Evolutionary conservation across 2,888 invertebrate genomes (phyloP).

Genomic region (Eupithecia dodoneata): DNA sequence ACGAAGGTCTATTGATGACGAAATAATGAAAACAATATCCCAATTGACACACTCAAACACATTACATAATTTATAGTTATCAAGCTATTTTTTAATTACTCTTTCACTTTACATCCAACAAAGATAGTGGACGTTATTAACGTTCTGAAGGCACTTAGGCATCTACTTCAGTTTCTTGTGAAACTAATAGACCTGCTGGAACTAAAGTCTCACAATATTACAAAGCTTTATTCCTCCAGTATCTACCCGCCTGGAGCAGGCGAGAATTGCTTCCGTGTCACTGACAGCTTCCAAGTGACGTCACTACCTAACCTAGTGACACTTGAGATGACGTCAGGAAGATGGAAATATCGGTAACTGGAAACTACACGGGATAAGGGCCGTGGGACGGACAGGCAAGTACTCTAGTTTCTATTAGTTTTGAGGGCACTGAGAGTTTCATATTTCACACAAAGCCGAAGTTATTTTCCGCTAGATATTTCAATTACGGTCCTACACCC

Average conservation of each 20-base stretch:
- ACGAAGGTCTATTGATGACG: no score
- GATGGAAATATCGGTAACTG: conserved; percentile 4
- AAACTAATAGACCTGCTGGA: neutral
- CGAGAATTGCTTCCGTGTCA: neutral
- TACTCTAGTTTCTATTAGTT: conserved; percentile 2
- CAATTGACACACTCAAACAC: neutral
- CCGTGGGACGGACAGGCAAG: neutral
- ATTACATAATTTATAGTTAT: neutral
- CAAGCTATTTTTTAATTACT: neutral
- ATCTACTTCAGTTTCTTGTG: neutral
- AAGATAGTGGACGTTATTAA: neutral
- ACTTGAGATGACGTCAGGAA: conserved; percentile 6
- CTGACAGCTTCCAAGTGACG: conserved; percentile 11
- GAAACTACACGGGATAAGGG: neutral
- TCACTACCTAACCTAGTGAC: neutral
- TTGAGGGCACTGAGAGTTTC: neutral
- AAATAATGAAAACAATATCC: neutral
- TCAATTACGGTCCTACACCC: neutral
- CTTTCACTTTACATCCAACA: neutral
- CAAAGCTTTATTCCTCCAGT: neutral
- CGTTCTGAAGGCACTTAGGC: neutral
- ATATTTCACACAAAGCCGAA: neutral
- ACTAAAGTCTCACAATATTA: neutral
- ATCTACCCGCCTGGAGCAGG: neutral
- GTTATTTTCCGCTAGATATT: neutral